phyloP scores from a whole-genome alignment of 2,113 vertebrate species.

The Setophaga coronata region DNA sequence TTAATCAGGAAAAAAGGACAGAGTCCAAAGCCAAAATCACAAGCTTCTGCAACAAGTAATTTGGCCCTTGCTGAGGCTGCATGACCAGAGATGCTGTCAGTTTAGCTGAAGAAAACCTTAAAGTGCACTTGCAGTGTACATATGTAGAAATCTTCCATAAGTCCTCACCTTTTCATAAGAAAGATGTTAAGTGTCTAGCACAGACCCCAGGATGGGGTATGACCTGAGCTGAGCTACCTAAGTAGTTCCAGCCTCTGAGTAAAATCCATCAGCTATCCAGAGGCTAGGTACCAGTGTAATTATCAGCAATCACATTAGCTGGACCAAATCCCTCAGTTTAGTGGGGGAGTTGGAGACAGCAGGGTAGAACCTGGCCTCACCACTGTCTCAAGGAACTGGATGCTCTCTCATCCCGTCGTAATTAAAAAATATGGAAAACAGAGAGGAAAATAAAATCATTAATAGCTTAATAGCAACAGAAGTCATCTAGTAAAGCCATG shows the following conservation, averaged over 20 bases:
- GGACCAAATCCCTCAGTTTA: neutral
- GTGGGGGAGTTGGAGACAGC: neutral
- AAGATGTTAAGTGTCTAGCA: neutral
- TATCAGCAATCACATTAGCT: neutral
- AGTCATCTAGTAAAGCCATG: neutral
- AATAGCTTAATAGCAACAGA: slow-evolving; percentile 5
- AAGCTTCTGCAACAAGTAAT: neutral
- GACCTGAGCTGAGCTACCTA: neutral
- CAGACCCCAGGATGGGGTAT: neutral
- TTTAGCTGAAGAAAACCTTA: neutral
- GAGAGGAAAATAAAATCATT: neutral
- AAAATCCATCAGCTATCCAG: neutral
- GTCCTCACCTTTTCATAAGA: neutral
- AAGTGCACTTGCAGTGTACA: neutral
- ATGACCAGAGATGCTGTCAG: neutral
- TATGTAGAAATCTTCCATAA: neutral
- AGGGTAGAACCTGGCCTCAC: neutral
- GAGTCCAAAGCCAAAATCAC: neutral
- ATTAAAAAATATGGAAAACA: neutral
- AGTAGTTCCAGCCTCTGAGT: neutral
- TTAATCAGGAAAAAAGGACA: neutral
- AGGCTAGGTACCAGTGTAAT: neutral
- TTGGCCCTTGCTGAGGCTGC: neutral
- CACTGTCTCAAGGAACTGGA: neutral
- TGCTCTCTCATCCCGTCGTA: neutral